Evolutionary conservation across 2,797 vertebrate species (phyloP), one percentile per base, ranked within the genome.

Genomic region (Acropternis orthonyx): DNA sequence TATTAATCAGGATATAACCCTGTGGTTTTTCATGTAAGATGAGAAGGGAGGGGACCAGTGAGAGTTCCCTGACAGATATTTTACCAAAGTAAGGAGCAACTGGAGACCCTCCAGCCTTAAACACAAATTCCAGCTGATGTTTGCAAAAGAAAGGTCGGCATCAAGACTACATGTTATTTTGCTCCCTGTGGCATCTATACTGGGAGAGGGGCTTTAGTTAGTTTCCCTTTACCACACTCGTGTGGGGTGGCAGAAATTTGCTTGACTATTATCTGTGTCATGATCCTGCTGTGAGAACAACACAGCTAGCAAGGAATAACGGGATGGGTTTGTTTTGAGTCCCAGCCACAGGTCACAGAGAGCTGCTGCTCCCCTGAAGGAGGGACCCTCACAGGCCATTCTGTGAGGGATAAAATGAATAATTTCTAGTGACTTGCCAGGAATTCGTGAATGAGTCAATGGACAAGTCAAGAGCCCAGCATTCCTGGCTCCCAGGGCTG

Each of bases 181-280:
- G 27, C 46, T 61, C 24, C 3, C 28, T 48, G 5, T 32, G 28
- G 49, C 17, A 36, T 30, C 44, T 39, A 63, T 67, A 67, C 7
- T n/a, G 46, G 39, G 22, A 71, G 12, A 36, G 18, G 28, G 34
- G 7, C 77, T 80, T 76, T 32, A 13, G 14, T 11, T 58, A 34
- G 4, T 36, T 78, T 69, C 7, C 3, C 17, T 34, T 44, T 54
- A 6, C 37, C 30, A 9, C 21, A 8, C 0, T 4, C 0, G 0
- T 8, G 2, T 24, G 37, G 41, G 17, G 19, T 23, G 67, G 73
- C 20, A 62, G 11, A 23, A 30, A 8, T 76, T 83, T 66, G 6
- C 75, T 94, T 75, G 69, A 9, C 56, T 69, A 21, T 18, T 88
- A 20, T 56, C 36, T 24, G 26, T 63, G 77, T 19, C 1, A 0